Conservation (phyloP, 2,113 vertebrate species). For the Tautogolabrus adspersus region DNA sequence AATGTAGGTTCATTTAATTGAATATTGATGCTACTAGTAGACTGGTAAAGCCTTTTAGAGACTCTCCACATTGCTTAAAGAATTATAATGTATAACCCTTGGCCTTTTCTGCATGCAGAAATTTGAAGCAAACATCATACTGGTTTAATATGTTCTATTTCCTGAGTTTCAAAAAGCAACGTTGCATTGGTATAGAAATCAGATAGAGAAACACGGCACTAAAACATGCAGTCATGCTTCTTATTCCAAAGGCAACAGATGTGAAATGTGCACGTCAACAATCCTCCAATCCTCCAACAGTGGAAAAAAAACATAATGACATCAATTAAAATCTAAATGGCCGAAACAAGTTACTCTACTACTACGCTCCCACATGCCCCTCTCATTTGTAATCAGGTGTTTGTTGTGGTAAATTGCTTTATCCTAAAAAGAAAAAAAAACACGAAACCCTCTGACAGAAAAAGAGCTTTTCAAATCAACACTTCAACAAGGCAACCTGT, state of each 20-base stretch:
- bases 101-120: too few relatives aligned
- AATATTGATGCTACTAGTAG: too few relatives aligned
- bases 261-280: background rate
- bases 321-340: slow-evolving; percentile 50
- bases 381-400: slow-evolving; percentile 56
- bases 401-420: slow-evolving; percentile 63
- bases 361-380: slow-evolving; percentile 37
- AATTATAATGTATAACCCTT: too few relatives aligned
- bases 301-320: slow-evolving; percentile 18
- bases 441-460: background rate
- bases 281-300: slow-evolving; percentile 16
- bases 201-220: slow-evolving; percentile 27
- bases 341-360: slow-evolving; percentile 17
- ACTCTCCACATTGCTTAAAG: too few relatives aligned
- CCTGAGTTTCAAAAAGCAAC: too few relatives aligned
- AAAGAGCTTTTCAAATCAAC: slow-evolving; percentile 40
- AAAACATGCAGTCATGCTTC: slow-evolving; percentile 4
- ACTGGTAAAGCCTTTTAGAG: too few relatives aligned
- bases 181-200: background rate
- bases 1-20: too few relatives aligned
- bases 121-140: too few relatives aligned
- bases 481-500: slow-evolving; percentile 35
- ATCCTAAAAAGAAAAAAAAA: slow-evolving; percentile 7
- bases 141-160: too few relatives aligned
- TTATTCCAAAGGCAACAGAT: background rate